A percentile compares a stretch with the other conserved stretches of the same genome.
These are phyloP conservation scores for Piscicola geometra DNA, from an alignment of 2,888 invertebrate genomes.

Conservation along the genomic window DNA sequence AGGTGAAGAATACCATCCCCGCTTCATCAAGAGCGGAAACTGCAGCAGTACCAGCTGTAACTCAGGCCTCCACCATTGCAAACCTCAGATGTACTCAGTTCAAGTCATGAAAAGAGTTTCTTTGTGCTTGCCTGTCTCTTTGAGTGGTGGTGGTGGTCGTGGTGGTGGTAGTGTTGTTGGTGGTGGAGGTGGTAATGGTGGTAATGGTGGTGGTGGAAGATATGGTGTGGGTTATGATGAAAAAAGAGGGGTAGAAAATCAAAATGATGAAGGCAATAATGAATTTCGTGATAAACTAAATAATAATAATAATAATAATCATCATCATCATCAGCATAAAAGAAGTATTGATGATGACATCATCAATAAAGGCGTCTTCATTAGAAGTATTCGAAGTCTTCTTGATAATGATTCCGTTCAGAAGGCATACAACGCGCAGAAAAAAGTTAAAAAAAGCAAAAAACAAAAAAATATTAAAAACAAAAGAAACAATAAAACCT, in stretches of 20 bases:
- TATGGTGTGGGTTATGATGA: background rate
- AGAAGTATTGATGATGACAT: too few relatives aligned
- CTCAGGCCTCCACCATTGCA: slow-evolving; percentile 6
- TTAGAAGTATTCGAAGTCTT: too few relatives aligned
- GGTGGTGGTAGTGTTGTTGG: background rate
- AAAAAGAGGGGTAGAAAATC: background rate
- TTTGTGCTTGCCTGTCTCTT: background rate
- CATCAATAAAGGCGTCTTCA: too few relatives aligned
- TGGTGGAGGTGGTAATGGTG: background rate
- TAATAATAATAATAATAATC: too few relatives aligned
- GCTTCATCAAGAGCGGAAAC: background rate
- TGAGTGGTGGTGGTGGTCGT: background rate
- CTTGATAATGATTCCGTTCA: too few relatives aligned
- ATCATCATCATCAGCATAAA: too few relatives aligned
- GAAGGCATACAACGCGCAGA: too few relatives aligned
- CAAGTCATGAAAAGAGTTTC: slow-evolving; percentile 11
- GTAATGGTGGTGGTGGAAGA: slow-evolving; percentile 2
- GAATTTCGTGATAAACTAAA: too few relatives aligned
- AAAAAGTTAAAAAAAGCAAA: too few relatives aligned
- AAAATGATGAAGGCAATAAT: too few relatives aligned
- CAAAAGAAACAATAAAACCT: too few relatives aligned
- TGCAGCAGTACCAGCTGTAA: slow-evolving; percentile 6
- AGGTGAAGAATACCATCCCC: slow-evolving; percentile 8
- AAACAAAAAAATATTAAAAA: too few relatives aligned
- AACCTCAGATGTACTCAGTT: slow-evolving; percentile 10